Base-by-base conservation (phyloP, 1,140 invertebrate species). In the Cherax destructor region DNA sequence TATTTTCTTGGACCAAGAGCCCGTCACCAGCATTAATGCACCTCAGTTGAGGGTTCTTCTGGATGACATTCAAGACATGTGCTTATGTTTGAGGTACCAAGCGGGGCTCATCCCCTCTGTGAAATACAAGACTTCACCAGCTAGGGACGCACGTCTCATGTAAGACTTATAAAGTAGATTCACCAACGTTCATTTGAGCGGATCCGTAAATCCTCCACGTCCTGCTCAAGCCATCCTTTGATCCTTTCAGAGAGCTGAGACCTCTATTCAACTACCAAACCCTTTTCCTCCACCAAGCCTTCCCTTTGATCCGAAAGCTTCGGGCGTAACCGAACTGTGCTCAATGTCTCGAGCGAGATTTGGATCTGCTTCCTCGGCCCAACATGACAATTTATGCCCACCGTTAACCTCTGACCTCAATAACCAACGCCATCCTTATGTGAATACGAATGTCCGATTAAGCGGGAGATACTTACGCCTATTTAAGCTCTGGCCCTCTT, bases 361-460 rank as follows among this genome's bases (percentile, higher is more conserved):
- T 52, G 74, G 72, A 74, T 76, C 83, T 76, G 83, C 24, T 59
- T 69, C 47, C 83, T 86, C 83, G 72, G 72, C 69, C n/a, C 41
- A 79, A 79, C 83, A 86, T 86, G 83, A 86, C 83, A 86, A 86
- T 86, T 86, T 86, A 86, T 86, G 61, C 83, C 72, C 83, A 76
- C 72, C 83, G 83, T 86, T 86, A 86, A 86, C 83, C 83, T n/a
- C 83, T 86, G 83, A 86, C 83, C 83, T 86, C 83, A 86, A 86
- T 86, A 86, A 86, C 83, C 69, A 86, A 86, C 83, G 65, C 49
- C 49, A 72, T n/a, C 83, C 83, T 86, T 86, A 86, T 86, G 69
- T 72, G 83, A 86, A 86, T 86, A 86, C 83, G 83, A 86, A 86
- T 86, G 83, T 86, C 83, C 83, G 83, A 86, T 86, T 86, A 86